phyloP scores from a whole-genome alignment of 1,140 invertebrate genomes.

The Lamellibrachia luymesi region DNA sequence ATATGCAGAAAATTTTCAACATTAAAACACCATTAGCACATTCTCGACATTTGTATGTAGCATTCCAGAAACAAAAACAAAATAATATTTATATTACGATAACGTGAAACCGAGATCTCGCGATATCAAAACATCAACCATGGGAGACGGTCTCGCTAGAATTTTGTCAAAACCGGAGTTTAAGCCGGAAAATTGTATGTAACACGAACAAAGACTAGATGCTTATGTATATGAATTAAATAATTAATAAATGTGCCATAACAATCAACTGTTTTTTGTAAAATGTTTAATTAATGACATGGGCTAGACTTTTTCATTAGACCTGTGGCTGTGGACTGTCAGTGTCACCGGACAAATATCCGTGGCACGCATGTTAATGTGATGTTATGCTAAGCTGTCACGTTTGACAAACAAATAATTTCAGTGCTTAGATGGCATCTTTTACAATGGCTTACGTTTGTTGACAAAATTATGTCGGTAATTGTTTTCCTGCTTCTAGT shows the following conservation, averaged over 20 bases:
- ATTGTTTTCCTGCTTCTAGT: too few relatives aligned
- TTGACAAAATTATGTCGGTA: too few relatives aligned
- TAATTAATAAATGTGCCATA: not conserved
- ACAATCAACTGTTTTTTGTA: not conserved
- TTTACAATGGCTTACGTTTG: too few relatives aligned
- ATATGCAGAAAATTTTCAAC: not conserved
- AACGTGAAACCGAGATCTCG: not conserved
- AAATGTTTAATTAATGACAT: not conserved
- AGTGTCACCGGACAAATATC: too few relatives aligned
- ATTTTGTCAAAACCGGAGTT: slow-evolving; percentile 45
- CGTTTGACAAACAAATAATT: too few relatives aligned
- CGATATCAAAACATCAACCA: slow-evolving; percentile 19
- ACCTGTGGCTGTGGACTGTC: too few relatives aligned
- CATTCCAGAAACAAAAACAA: not conserved
- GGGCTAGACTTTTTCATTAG: too few relatives aligned
- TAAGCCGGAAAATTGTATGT: slow-evolving; percentile 48
- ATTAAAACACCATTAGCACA: not conserved
- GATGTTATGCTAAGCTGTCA: too few relatives aligned
- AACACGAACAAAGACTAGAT: not conserved
- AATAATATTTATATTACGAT: not conserved
- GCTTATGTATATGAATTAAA: not conserved
- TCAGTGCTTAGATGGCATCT: too few relatives aligned
- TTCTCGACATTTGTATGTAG: not conserved
- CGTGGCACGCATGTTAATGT: too few relatives aligned
- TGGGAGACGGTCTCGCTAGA: slow-evolving; percentile 39